phyloP scores from a whole-genome alignment of 2,797 vertebrate genomes.

The Catostomus latipinnis region DNA sequence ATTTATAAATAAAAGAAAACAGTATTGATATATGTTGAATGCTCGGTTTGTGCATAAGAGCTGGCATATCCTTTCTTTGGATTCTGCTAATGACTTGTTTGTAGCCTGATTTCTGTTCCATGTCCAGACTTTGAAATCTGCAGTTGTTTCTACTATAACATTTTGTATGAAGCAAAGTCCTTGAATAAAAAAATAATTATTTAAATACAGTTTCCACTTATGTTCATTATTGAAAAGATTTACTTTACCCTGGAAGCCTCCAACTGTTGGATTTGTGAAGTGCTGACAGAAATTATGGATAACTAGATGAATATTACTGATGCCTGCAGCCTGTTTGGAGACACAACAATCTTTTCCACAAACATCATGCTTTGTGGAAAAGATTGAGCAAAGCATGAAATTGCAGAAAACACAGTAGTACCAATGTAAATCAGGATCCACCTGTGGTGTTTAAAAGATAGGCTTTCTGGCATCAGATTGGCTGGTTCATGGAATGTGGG shows the following conservation, averaged over 20 bases:
- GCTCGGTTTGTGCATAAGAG: conserved; percentile 79
- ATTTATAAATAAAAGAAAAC: conserved; percentile 85
- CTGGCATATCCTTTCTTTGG: conserved; percentile 76
- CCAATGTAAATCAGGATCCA: conserved; percentile 21
- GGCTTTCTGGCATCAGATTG: conserved; percentile 41
- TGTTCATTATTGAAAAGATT: neutral
- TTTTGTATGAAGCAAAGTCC: conserved; percentile 98
- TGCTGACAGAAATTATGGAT: too few relatives aligned
- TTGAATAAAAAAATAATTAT: conserved; percentile 91
- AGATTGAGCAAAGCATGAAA: too few relatives aligned
- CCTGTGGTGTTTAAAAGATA: conserved; percentile 15
- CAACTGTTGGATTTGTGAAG: too few relatives aligned
- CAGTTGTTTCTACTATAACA: conserved; percentile 94
- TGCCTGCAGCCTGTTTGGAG: too few relatives aligned
- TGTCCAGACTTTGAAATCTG: conserved; percentile 93
- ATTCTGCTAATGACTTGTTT: conserved; percentile 85
- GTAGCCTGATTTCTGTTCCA: conserved; percentile 88
- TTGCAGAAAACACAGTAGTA: neutral
- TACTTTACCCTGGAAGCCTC: neutral
- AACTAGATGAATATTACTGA: too few relatives aligned
- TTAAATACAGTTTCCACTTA: conserved; percentile 25
- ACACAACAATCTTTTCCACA: too few relatives aligned
- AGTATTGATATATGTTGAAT: conserved; percentile 76
- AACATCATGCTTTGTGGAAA: too few relatives aligned
- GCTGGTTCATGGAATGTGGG: conserved; percentile 44